Evolutionary conservation across 1,140 invertebrate species (phyloP).

Genomic region (Carcinoscorpius rotundicauda): DNA sequence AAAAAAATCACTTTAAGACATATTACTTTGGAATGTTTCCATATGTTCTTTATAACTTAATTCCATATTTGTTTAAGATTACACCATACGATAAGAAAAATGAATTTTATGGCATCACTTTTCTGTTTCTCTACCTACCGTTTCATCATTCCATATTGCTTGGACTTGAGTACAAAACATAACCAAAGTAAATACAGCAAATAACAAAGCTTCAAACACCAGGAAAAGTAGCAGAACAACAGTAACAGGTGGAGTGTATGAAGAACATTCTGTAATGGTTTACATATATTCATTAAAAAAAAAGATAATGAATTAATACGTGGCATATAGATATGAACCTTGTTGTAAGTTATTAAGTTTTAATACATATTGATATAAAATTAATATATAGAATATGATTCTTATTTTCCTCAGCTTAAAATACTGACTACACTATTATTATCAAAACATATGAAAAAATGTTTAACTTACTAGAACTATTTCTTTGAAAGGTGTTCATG

Average conservation of each 20-base stretch:
- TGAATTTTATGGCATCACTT: background rate
- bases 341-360: too few species aligned
- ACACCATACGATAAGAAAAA: background rate
- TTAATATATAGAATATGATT: too few species aligned
- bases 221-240: slow-evolving; percentile 91
- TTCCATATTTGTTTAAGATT: background rate
- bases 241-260: slow-evolving; percentile 56
- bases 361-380: too few species aligned
- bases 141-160: slow-evolving; percentile 98
- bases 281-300: slow-evolving; percentile 7
- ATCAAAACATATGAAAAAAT: too few species aligned
- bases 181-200: slow-evolving; percentile 95
- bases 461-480: too few species aligned
- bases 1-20: background rate
- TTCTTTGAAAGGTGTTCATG: too few species aligned
- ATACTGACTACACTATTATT: too few species aligned
- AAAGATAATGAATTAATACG: slow-evolving; percentile 1
- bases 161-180: slow-evolving; percentile 97
- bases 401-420: too few species aligned
- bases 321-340: background rate
- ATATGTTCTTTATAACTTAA: background rate
- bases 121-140: slow-evolving; percentile 45
- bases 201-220: slow-evolving; percentile 90
- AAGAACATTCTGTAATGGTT: slow-evolving; percentile 55
- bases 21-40: background rate